Evolutionary conservation across 92 coral and sea anemone species (phyloP), one percentile per base, ranked within the genome.

Genomic region (Porites lobata): DNA sequence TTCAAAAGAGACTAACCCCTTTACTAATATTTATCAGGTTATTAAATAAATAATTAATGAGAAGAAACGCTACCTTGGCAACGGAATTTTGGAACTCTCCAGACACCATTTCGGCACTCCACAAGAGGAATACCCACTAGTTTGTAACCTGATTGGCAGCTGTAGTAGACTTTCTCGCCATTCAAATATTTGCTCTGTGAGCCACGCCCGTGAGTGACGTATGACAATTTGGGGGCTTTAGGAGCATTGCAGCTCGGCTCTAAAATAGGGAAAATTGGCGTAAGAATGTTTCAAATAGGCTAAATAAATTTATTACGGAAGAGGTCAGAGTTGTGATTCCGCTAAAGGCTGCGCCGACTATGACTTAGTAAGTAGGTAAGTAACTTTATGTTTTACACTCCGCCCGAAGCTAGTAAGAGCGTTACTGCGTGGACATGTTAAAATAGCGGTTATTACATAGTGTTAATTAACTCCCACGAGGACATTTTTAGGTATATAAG

Each of bases 171-270:
- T 18, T 81, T 86, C 29, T 95, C 98, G 24, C 94, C 94, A 64
- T 83, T 77, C 1, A 93, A 79, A 72, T 95, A 92, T 76, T 88
- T 92, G 69, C 92, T 92, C 65, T 79, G 92, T 50, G 75, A 32
- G 20, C 89, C 89, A n/a, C 95, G 87, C 3, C 91, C 91, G 22
- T 66, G 82, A 0, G 94, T 86, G 75, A 93, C 84, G 89, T 93
- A 95, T 24, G 98, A 94, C 38, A 85, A 76, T 72, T 57, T 78
- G 3, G 98, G 98, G 7, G 89, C 69, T 20, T 15, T 59, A 3
- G 98, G 98, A 2, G 88, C 89, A 9, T 86, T 84, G 84, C 98
- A 95, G 54, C 81, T 92, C 50, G 96, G 93, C 18, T 88, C 98
- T 95, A 79, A 50, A 79, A 11, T 67, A 21, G 29, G 56, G 80